Conservation (phyloP, 2,888 invertebrate species). For the Zhuqinia jingwanae region DNA sequence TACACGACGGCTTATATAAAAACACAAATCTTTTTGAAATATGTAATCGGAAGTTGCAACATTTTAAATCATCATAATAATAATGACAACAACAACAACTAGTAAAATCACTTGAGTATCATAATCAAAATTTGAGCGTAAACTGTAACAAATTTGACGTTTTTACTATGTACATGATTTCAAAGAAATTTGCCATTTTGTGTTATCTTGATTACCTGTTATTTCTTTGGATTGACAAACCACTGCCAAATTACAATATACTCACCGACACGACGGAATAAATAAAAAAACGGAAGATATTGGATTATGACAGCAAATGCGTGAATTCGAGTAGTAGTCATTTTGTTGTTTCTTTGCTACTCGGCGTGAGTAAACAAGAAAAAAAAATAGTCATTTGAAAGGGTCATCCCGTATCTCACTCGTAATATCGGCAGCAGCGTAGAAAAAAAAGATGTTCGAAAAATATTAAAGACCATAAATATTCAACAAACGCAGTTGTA, state of each 20-base stretch:
- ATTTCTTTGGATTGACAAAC: too few species aligned
- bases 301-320: conserved; percentile 36
- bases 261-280: neutral
- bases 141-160: conserved; percentile 51
- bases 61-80: conserved; percentile 56
- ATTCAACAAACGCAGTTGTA: conserved; percentile 42
- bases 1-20: neutral
- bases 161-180: conserved; percentile 37
- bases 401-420: conserved; percentile 43
- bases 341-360: conserved; percentile 17
- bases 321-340: conserved; percentile 52
- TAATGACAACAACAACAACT: conserved; percentile 18
- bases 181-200: conserved; percentile 13
- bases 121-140: conserved; percentile 39
- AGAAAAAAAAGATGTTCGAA: conserved; percentile 29
- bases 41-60: conserved; percentile 59
- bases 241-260: too few species aligned
- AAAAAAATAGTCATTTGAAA: conserved; percentile 39
- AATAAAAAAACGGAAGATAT: conserved; percentile 13
- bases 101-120: too few species aligned
- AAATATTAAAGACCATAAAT: conserved; percentile 67
- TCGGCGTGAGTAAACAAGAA: conserved; percentile 44
- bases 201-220: conserved; percentile 27
- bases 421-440: neutral
- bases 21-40: conserved; percentile 6